Evolutionary conservation across 2,888 invertebrate genomes (phyloP).

Genomic region (Tenodera sinensis): DNA sequence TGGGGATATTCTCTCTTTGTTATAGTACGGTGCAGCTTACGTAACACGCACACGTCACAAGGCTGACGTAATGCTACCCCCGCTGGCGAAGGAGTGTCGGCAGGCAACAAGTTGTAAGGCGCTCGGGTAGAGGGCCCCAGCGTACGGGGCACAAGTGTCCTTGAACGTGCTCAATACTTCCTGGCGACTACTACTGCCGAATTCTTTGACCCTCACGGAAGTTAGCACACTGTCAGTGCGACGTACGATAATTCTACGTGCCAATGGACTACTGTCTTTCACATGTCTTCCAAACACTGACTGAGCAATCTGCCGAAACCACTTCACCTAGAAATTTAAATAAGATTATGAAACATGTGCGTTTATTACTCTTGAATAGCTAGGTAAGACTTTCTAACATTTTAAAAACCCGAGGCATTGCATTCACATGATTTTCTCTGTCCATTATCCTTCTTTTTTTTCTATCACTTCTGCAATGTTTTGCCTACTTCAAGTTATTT

Average conservation of each 20-base stretch:
- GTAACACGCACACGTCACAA: background rate
- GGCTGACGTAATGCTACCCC: background rate
- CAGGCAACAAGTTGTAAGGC: background rate
- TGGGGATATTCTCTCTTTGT: background rate
- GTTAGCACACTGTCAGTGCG: background rate
- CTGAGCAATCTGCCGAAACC: too few relatives aligned
- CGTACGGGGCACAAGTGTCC: background rate
- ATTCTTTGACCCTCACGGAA: background rate
- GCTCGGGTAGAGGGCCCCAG: background rate
- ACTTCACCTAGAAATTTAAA: too few relatives aligned
- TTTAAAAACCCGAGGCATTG: too few relatives aligned
- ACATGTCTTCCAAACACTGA: too few relatives aligned
- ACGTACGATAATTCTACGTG: background rate
- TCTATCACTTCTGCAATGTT: too few relatives aligned
- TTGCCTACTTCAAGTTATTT: too few relatives aligned
- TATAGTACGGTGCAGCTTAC: background rate
- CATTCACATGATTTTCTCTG: too few relatives aligned
- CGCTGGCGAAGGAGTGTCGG: slow-evolving; percentile 8
- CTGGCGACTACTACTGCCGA: background rate
- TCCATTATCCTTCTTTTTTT: too few relatives aligned
- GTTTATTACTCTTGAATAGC: too few relatives aligned
- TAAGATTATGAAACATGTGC: too few relatives aligned
- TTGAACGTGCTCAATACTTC: background rate
- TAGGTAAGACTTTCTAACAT: too few relatives aligned
- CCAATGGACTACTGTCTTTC: background rate